Evolutionary conservation across 2,113 vertebrate species (phyloP).

Genomic region (Fukomys damarensis): DNA sequence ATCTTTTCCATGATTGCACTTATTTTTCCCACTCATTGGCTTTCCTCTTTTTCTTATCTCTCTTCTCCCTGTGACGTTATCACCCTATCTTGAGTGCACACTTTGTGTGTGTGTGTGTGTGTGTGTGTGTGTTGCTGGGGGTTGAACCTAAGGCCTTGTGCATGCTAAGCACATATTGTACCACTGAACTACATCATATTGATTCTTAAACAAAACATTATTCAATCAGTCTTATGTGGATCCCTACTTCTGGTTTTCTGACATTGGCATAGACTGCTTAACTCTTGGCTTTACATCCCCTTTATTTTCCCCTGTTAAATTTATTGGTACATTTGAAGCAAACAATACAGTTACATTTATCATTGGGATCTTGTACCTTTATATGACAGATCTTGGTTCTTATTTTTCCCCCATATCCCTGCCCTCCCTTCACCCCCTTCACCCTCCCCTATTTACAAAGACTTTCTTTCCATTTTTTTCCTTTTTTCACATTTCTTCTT

Average conservation of each 20-base stretch:
- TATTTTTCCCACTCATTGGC: not conserved
- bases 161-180: not conserved
- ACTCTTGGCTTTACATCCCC: not conserved
- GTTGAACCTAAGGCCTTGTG: not conserved
- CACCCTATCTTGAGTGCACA: not conserved
- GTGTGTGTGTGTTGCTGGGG: not conserved
- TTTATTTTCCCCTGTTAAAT: too few species aligned
- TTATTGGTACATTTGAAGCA: too few species aligned
- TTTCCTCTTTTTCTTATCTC: not conserved
- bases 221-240: not conserved
- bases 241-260: not conserved
- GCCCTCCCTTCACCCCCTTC: too few species aligned
- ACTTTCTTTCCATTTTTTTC: too few species aligned
- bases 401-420: too few species aligned
- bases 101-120: not conserved
- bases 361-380: too few species aligned
- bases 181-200: not conserved
- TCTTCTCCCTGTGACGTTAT: not conserved
- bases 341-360: too few species aligned
- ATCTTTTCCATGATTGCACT: not conserved
- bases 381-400: too few species aligned
- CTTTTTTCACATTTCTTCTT: too few species aligned
- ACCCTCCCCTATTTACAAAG: too few species aligned
- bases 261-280: not conserved
- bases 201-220: not conserved